Percentiles rank a stretch among this genome's conserved stretches.
Conservation (phyloP, 2,888 invertebrate species). For the Dynastes grantii region DNA sequence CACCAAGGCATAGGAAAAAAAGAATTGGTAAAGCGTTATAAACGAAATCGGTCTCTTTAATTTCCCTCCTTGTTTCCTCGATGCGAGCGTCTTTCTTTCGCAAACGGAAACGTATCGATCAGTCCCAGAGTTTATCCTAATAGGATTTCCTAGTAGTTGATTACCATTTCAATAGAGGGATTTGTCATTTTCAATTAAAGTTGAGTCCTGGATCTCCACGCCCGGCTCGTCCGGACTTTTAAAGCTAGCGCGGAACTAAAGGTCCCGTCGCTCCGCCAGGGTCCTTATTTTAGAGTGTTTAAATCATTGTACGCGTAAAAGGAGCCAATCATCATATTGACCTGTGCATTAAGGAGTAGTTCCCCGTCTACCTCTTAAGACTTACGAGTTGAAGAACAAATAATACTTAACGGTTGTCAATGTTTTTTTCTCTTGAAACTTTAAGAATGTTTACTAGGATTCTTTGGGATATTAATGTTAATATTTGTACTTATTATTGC, state of each 20-base stretch:
- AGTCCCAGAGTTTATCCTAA: constrained; percentile 71
- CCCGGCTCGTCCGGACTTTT: constrained; percentile 54
- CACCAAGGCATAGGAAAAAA: neutral
- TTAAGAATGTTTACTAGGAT: too few species aligned
- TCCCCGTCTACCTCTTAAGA: neutral
- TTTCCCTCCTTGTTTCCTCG: constrained; percentile 59
- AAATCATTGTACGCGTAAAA: constrained; percentile 45
- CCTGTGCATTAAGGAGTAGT: constrained; percentile 14
- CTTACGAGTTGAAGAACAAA: neutral
- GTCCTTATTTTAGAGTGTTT: constrained; percentile 47
- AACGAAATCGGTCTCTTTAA: constrained; percentile 46
- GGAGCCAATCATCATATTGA: constrained; percentile 42
- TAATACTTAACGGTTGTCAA: neutral
- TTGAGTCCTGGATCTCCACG: constrained; percentile 71
- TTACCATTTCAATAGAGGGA: constrained; percentile 73
- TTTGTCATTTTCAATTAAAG: constrained; percentile 73
- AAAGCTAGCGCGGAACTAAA: constrained; percentile 55
- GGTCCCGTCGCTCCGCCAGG: constrained; percentile 49
- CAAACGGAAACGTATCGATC: constrained; percentile 66
- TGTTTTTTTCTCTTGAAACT: neutral
- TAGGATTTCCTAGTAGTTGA: constrained; percentile 73
- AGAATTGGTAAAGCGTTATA: constrained; percentile 6
- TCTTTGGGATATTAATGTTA: too few species aligned
- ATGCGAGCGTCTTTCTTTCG: constrained; percentile 62
- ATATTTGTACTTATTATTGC: too few species aligned